phyloP scores from a whole-genome alignment of 2,888 invertebrate genomes.

The Onchidella celtica region DNA sequence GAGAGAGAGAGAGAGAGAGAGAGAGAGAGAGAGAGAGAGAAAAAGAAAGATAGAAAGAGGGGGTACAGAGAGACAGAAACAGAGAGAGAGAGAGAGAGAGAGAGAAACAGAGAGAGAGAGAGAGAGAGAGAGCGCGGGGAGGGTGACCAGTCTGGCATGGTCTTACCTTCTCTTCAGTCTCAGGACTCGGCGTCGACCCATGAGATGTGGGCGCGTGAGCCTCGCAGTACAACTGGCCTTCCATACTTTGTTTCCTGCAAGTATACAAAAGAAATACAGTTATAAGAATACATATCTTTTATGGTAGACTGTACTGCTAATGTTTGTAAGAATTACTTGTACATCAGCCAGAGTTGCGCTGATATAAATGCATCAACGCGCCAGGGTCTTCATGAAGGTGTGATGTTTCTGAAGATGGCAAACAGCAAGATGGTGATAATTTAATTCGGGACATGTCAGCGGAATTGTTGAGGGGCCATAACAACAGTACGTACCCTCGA shows the following conservation, averaged over 20 bases:
- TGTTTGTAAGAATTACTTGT: not conserved
- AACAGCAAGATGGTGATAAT: too few relatives aligned
- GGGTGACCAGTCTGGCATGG: not conserved
- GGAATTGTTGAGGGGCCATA: too few relatives aligned
- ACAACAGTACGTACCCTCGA: too few relatives aligned
- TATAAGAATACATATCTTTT: not conserved
- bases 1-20: too few relatives aligned
- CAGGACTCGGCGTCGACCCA: slow-evolving; percentile 32
- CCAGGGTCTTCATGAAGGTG: too few relatives aligned
- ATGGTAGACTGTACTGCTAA: not conserved
- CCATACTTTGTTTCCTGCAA: slow-evolving; percentile 63
- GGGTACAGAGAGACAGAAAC: not conserved
- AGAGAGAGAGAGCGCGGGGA: not conserved
- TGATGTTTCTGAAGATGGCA: too few relatives aligned
- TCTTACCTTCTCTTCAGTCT: slow-evolving; percentile 50
- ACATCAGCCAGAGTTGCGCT: too few relatives aligned
- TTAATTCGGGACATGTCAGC: too few relatives aligned
- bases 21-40: slow-evolving; percentile 30
- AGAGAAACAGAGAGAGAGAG: slow-evolving; percentile 22
- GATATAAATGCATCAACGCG: too few relatives aligned
- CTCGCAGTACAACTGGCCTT: slow-evolving; percentile 75
- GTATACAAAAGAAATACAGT: slow-evolving; percentile 1
- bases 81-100: not conserved
- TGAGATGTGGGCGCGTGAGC: slow-evolving; percentile 62
- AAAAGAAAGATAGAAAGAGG: slow-evolving; percentile 2